phyloP scores from a whole-genome alignment of 2,888 invertebrate species.

The Zhengitettix transpicula region DNA sequence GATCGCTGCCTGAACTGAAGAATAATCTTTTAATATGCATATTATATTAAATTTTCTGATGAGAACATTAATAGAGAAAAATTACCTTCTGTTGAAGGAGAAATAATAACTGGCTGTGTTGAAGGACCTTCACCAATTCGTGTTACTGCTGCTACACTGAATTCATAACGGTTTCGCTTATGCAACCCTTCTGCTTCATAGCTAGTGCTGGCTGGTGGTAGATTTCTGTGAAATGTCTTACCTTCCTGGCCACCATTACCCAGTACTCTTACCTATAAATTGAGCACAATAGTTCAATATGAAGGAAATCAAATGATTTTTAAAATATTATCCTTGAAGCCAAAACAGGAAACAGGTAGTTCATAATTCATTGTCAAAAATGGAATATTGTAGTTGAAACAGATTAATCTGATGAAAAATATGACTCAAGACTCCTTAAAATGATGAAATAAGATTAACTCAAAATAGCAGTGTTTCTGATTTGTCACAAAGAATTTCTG shows the following conservation, averaged over 20 bases:
- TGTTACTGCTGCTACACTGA: constrained; percentile 27
- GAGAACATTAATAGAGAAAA: not conserved
- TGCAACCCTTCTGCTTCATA: constrained; percentile 13
- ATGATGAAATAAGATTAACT: too few relatives aligned
- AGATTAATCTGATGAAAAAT: too few relatives aligned
- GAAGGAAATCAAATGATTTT: not conserved
- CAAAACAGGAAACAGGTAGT: not conserved
- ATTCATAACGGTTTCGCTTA: constrained; percentile 27
- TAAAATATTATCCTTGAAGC: not conserved
- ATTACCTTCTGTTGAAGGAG: constrained; percentile 28
- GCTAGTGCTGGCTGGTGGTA: constrained; percentile 7
- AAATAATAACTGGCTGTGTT: constrained; percentile 26
- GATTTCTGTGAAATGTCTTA: constrained; percentile 6
- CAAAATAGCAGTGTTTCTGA: too few relatives aligned
- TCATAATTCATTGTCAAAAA: not conserved
- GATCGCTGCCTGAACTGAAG: constrained; percentile 33
- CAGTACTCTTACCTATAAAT: constrained; percentile 7
- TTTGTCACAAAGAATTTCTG: too few relatives aligned
- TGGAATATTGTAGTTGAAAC: too few relatives aligned
- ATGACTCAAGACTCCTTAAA: too few relatives aligned
- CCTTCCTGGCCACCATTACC: constrained; percentile 4
- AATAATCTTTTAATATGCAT: constrained; percentile 5
- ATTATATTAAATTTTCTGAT: too few relatives aligned
- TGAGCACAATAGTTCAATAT: too few relatives aligned
- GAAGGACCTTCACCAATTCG: constrained; percentile 26